Base-by-base conservation (phyloP, 1,140 invertebrate species). In the Anastatus disparis region DNA sequence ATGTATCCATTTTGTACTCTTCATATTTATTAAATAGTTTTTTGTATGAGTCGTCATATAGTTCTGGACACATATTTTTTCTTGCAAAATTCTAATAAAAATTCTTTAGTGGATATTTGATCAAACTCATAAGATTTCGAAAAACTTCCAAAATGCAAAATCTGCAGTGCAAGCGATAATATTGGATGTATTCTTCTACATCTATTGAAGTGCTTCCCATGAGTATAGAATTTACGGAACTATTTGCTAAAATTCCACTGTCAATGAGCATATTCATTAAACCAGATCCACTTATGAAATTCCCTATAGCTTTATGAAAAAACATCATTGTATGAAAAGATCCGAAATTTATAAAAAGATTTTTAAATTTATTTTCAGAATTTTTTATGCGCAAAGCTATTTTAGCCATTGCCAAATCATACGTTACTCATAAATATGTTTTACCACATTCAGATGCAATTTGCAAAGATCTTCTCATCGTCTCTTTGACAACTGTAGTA, bases 281-380 rank as follows among this genome's bases (percentile, higher is more conserved):
- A n/a, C 84, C 87, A 78, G 81, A 84, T 50, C 83, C 77, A 50
- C 71, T 64, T 12, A 88, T 85, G 46, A 85, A 72, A 77, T 85
- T 85, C 9, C 85, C 70, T 1, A 74, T 1, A 20, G 67, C 67
- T 56, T 70, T 73, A 66, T 87, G 87, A 71, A 78, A 88, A 12
- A 85, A 75, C 79, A 87, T 76, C 76, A 81, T 79, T n/a, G 87
- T 80, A 70, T 87, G 87, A 67, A 88, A 87, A 0, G 81, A 46
- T 29, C 87, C 87, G 15, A 87, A 68, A 68, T 87, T 81, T 17
- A 87, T 86, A 68, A 88, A 88, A 52, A 87, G 52, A 68, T 86
- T 83, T 40, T 84, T 59, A 74, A 79, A 85, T 42, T 17, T 70
- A 20, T 71, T 70, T 76, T 85, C 79, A 10, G 61, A 72, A 22